Evolutionary conservation across 2,113 vertebrate genomes (phyloP), one percentile per base, ranked within the genome.

Genomic region (Chamaea fasciata): DNA sequence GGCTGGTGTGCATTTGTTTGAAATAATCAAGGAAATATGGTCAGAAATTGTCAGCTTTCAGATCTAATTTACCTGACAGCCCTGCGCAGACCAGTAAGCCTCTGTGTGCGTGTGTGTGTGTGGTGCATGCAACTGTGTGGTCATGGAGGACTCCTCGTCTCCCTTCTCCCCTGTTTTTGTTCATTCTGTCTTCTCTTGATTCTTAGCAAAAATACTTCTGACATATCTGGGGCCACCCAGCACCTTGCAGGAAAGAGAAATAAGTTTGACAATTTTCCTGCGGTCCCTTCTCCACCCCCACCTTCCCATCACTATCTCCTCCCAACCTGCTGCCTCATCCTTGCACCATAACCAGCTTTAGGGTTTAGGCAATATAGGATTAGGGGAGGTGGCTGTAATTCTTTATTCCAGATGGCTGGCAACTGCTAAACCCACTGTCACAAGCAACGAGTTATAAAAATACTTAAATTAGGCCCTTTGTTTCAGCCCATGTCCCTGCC

Each of bases 1-100:
- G 99, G 99, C 99, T 99, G 99, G 99, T 99, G 99, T 99, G 99
- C 99, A 99, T 99, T 99, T 99, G 99, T 99, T 99, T 99, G 99
- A 99, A 99, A 99, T 99, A 99, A 99, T 99, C 99, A 99, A 99
- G 99, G 99, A 99, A 99, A 99, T 99, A 99, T 99, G 99, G 99
- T 99, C 99, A 99, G 99, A 99, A 99, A 99, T 99, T 99, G 99
- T 99, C 99, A 99, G 99, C 99, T 99, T 99, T 99, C 99, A 99
- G 99, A 99, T 99, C 99, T 99, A 99, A 99, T 99, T 99, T 99
- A 99, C 99, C 99, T 99, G 99, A 99, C 99, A 99, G 99, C 98
- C 97, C 97, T 97, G 97, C 87, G 96, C 94, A 64, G 97, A 94
- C 94, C 96, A 96, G 95, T 97, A 98, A 91, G 86, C 96, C 94